phyloP scores from a whole-genome alignment of 2,888 invertebrate species.

The Tetragonisca angustula region DNA sequence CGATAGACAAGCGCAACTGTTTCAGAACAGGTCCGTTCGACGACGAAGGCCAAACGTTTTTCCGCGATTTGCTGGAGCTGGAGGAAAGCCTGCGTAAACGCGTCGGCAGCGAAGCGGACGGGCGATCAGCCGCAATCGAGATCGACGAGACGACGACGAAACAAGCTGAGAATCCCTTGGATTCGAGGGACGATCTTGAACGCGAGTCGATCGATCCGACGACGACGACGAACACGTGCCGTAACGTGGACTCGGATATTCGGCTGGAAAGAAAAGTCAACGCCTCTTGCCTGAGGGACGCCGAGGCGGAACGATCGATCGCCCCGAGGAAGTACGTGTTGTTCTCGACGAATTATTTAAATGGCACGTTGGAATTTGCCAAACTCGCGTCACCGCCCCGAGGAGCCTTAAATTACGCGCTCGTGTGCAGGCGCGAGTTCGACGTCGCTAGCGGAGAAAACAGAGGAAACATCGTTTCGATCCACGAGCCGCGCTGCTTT shows the following conservation, averaged over 20 bases:
- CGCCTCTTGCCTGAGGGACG: neutral
- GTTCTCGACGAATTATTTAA: constrained; percentile 35
- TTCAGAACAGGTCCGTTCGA: constrained; percentile 48
- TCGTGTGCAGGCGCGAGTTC: constrained; percentile 51
- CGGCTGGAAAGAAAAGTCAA: constrained; percentile 36
- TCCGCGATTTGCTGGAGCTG: constrained; percentile 19
- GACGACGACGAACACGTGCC: neutral
- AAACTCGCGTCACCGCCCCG: neutral
- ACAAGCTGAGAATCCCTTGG: neutral
- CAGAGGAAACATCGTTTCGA: constrained; percentile 45
- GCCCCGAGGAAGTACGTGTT: neutral
- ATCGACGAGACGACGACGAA: neutral
- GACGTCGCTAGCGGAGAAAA: constrained; percentile 25
- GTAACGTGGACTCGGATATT: constrained; percentile 18
- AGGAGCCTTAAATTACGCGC: constrained; percentile 12
- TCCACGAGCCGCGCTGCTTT: constrained; percentile 47
- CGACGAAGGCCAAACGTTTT: constrained; percentile 34
- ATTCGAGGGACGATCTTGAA: neutral
- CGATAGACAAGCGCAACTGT: constrained; percentile 16
- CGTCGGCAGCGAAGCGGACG: neutral
- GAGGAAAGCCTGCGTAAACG: constrained; percentile 2
- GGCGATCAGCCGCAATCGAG: neutral
- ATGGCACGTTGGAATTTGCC: constrained; percentile 2
- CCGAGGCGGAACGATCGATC: neutral
- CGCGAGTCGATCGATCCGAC: neutral